phyloP scores from a whole-genome alignment of 2,113 vertebrate species.

The Progne subis region DNA sequence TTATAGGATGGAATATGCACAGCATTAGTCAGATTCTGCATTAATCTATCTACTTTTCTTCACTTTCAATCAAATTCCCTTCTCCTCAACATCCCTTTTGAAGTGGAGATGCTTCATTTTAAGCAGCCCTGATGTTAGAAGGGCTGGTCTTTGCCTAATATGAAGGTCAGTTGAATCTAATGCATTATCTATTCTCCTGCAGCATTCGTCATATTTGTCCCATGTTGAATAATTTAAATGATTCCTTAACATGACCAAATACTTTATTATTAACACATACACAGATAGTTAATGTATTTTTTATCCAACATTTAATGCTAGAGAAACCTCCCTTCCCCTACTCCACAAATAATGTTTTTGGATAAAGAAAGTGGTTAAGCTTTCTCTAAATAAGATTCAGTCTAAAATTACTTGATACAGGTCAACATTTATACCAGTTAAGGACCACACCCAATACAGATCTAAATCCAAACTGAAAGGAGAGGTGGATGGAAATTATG shows the following conservation, averaged over 20 bases:
- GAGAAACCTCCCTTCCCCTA: rapidly evolving
- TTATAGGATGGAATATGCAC: background rate
- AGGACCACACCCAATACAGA: background rate
- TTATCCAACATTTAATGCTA: background rate
- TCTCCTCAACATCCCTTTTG: background rate
- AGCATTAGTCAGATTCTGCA: background rate
- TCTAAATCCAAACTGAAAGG: background rate
- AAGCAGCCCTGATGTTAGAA: background rate
- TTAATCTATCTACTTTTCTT: background rate
- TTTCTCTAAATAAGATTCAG: background rate
- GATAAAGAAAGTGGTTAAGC: background rate
- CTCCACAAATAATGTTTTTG: background rate
- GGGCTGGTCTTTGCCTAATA: background rate
- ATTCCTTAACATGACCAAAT: background rate
- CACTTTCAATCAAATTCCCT: background rate
- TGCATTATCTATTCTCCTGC: background rate
- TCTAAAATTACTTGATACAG: background rate
- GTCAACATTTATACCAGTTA: background rate
- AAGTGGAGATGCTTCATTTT: background rate
- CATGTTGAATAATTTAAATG: background rate
- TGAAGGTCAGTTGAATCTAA: background rate
- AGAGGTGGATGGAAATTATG: background rate
- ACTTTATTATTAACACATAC: background rate
- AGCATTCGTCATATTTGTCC: background rate
- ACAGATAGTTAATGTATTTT: background rate